Base-by-base conservation (phyloP, 2,797 vertebrate species). In the Gymnothorax reevesii region DNA sequence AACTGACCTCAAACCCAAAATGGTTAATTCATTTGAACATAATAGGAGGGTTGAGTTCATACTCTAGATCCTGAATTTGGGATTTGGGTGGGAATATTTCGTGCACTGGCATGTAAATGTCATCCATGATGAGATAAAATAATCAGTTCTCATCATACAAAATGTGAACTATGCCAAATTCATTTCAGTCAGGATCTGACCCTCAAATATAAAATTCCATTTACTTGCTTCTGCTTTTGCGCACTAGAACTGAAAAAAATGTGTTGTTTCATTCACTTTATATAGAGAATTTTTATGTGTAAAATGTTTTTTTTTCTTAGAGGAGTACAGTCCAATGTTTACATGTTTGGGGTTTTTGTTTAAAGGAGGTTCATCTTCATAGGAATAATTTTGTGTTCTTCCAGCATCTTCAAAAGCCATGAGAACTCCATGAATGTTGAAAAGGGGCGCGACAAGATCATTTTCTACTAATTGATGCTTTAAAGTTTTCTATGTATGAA, bases 321-420 rank as follows among this genome's bases (percentile, higher is more conserved):
- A 17, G 55, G 77, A 54, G 52, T 80, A 52, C 49, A 80, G 77
- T 80, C 77, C 77, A 80, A 80, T 80, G 77, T 80, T 80, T 80
- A 80, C 77, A 80, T 52, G 54, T 80, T 80, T 80, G 20, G 54
- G 77, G n/a, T n/a, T 20, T 80, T 80, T 42, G 1, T 71, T 80
- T 80, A n/a, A 80, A 80, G 6, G 20, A 9, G 25, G 20, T 54
- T n/a, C 8, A 80, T 80, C 73, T 77, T 49, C 6, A n/a, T 79
- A 54, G 75, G 75, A 54, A 54, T 79, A 17, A 7, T 75, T 42
- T 75, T 75, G 33, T 49, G 49, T 52, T 25, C 55, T 80, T 15
- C 33, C 52, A 15, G 55, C 52, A 79, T 20, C 49, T 79, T 79
- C 75, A 20, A 79, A 79, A 79, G 77, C 77, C 77, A 80, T 80